These are phyloP conservation scores for Phthorimaea operculella DNA, from an alignment of 1,140 invertebrate species.

Conservation along the genomic window DNA sequence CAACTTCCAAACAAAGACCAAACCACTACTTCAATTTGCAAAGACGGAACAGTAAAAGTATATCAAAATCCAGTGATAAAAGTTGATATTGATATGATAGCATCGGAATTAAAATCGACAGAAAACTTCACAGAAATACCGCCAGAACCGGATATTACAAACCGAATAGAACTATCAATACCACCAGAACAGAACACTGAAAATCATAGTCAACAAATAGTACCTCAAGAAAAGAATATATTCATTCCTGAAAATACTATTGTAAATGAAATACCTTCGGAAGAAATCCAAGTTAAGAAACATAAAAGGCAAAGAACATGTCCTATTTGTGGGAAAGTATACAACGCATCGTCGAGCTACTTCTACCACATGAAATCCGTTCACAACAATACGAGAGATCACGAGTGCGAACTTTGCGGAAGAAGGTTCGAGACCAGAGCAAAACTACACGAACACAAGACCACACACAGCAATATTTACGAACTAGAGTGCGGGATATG, in stretches of 20 bases:
- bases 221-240: no score
- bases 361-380: slow-evolving; percentile 71
- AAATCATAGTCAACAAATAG: no score
- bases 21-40: neutral
- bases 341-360: slow-evolving; percentile 71
- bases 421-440: slow-evolving; percentile 66
- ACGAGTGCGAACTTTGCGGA: slow-evolving; percentile 66
- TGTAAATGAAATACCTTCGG: no score
- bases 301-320: slow-evolving; percentile 44
- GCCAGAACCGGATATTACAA: no score
- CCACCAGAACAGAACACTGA: no score
- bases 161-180: no score
- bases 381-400: slow-evolving; percentile 69
- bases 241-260: no score
- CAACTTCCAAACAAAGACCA: slow-evolving; percentile 4
- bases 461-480: slow-evolving; percentile 61
- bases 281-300: no score
- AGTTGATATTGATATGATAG: slow-evolving; percentile 8
- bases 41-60: neutral
- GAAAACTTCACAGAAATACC: no score
- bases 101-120: no score
- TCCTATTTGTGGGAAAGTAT: slow-evolving; percentile 76
- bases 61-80: neutral
- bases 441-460: slow-evolving; percentile 39
- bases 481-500: slow-evolving; percentile 65